Evolutionary conservation across 2,113 vertebrate species (phyloP), one percentile per base, ranked within the genome.

Genomic region (Labeo catla): DNA sequence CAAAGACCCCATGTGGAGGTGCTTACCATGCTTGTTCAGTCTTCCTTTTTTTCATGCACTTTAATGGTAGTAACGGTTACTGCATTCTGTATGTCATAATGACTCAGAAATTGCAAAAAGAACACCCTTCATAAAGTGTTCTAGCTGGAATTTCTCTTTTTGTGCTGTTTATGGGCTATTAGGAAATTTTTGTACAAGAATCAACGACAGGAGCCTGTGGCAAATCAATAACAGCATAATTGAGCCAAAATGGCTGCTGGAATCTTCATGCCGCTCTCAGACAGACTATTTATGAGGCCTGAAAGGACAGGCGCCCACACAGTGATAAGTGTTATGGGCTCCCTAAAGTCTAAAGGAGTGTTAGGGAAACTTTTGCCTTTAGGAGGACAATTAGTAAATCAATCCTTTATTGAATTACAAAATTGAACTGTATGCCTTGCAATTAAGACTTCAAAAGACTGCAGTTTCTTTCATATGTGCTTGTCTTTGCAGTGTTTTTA

Each of bases 241-340:
- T 16, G 65, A 59, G 54, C 19, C 59, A 89, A 91, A 77, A 96
- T 97, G 96, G 96, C 96, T 91, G 96, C 96, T 0, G 96, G 96
- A 84, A 97, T 96, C 96, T 93, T 96, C 73, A 96, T 96, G 95
- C 94, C 95, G 1, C 91, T 93, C 91, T 93, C 93, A 65, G 94
- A 94, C 76, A 92, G 65, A 90, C 94, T 84, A 95, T 97, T 89
- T 95, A 96, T 57, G 96, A 97, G 91, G 91, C 95, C 88, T 95
- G 92, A 95, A 28, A 95, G 89, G 96, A 96, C 87, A 92, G 83
- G 9, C 88, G 95, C 11, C 96, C 96, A 0, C 93, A 90, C 54
- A 88, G 95, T 97, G 50, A 93, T 92, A 68, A 86, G 93, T 0
- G 94, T 94, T 66, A 92, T 97, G 94, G 93, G 91, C n/a, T 96